A percentile compares a stretch with the other conserved stretches of the same genome.
Evolutionary conservation across 2,113 vertebrate genomes (phyloP).

Genomic region (Gobius niger): DNA sequence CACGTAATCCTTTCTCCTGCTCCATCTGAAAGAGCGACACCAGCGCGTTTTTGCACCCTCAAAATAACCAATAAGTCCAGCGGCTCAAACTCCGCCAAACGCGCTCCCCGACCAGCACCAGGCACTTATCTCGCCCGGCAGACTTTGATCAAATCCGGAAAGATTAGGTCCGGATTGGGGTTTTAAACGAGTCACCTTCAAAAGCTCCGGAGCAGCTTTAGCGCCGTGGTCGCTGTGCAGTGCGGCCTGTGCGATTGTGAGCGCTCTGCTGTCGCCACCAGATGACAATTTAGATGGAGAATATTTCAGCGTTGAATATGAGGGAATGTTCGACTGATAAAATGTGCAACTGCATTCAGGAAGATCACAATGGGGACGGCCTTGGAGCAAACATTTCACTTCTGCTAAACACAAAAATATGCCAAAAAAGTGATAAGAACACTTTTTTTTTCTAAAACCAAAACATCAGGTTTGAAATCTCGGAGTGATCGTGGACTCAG

Average conservation of each 20-base stretch:
- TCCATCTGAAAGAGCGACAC: too few relatives aligned
- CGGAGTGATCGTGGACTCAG: too few relatives aligned
- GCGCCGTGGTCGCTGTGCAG: constrained; percentile 61
- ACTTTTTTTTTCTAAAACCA: too few relatives aligned
- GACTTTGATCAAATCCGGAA: constrained; percentile 69
- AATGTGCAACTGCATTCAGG: background rate
- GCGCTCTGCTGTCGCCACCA: constrained; percentile 45
- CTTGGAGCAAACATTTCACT: too few relatives aligned
- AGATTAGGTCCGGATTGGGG: constrained; percentile 73
- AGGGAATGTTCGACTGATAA: constrained; percentile 37
- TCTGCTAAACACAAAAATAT: too few relatives aligned
- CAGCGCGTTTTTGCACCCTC: too few relatives aligned
- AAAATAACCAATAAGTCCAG: constrained; percentile 3
- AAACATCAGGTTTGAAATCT: too few relatives aligned
- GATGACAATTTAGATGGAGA: constrained; percentile 71
- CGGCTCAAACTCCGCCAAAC: constrained; percentile 64
- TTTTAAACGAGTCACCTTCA: constrained; percentile 75
- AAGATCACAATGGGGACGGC: constrained; percentile 10
- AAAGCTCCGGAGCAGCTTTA: constrained; percentile 56
- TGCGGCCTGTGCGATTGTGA: constrained; percentile 49
- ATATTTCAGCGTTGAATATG: constrained; percentile 41
- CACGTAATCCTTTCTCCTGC: too few relatives aligned
- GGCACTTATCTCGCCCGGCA: constrained; percentile 73
- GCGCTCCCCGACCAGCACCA: constrained; percentile 45
- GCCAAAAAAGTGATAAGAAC: too few relatives aligned